These are phyloP conservation scores for Xylocopa sonorina DNA, from an alignment of 1,140 invertebrate genomes.

Conservation along the genomic window DNA sequence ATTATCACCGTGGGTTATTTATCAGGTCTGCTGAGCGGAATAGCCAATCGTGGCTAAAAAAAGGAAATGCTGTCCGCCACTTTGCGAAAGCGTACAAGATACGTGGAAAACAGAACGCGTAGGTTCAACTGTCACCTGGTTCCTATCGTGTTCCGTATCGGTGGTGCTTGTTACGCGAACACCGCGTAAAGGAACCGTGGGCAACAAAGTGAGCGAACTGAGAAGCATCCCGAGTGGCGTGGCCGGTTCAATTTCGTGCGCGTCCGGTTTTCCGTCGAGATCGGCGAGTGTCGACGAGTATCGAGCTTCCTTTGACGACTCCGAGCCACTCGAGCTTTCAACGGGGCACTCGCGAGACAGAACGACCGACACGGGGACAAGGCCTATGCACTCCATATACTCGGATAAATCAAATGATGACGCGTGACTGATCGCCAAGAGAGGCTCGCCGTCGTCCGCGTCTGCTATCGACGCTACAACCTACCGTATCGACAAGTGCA, in stretches of 20 bases:
- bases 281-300: constrained; percentile 39
- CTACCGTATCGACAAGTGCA: constrained; percentile 42
- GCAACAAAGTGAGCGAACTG: neutral
- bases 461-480: constrained; percentile 32
- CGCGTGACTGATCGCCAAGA: constrained; percentile 53
- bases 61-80: too few relatives aligned
- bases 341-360: constrained; percentile 52
- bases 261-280: neutral
- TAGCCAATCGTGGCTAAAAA: neutral
- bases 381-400: constrained; percentile 57
- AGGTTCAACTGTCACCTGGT: too few relatives aligned
- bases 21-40: neutral
- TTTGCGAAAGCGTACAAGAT: too few relatives aligned
- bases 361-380: constrained; percentile 54
- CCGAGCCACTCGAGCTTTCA: constrained; percentile 42
- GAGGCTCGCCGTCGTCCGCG: constrained; percentile 22
- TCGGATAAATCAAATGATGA: constrained; percentile 56
- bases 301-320: constrained; percentile 55
- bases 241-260: neutral
- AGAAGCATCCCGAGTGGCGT: neutral
- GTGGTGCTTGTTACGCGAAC: too few relatives aligned
- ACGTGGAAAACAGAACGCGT: too few relatives aligned
- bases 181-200: too few relatives aligned
- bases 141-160: too few relatives aligned
- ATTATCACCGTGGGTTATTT: constrained; percentile 42